phyloP scores from a whole-genome alignment of 2,797 vertebrate species.

The Esox masquinongy region DNA sequence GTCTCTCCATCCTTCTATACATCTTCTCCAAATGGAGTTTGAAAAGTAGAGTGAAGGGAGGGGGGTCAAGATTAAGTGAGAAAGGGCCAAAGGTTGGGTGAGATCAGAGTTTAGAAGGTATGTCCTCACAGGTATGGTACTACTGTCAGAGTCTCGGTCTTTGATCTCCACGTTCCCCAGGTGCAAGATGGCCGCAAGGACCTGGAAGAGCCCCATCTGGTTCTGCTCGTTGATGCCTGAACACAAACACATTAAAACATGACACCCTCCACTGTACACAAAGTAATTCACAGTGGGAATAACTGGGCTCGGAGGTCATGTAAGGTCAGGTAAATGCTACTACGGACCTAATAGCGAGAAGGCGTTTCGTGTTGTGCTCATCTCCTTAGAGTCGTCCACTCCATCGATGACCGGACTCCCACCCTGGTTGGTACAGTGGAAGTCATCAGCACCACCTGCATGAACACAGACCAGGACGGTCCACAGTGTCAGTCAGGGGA shows the following conservation, averaged over 20 bases:
- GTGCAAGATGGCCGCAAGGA: conserved; percentile 95
- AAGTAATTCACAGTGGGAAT: neutral
- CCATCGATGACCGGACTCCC: conserved; percentile 90
- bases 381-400: conserved; percentile 91
- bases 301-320: no score
- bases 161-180: conserved; percentile 93
- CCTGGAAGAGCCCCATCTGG: conserved; percentile 94
- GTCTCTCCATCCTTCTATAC: neutral
- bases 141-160: conserved; percentile 92
- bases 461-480: neutral
- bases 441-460: conserved; percentile 83
- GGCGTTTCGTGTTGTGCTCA: conserved; percentile 86
- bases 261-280: neutral
- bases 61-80: neutral
- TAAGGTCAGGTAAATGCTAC: no score
- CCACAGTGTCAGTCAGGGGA: neutral
- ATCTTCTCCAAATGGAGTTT: neutral
- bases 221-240: conserved; percentile 91
- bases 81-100: neutral
- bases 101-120: neutral
- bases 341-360: conserved; percentile 87
- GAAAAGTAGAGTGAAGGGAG: neutral
- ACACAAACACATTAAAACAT: conserved; percentile 31
- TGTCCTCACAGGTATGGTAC: conserved; percentile 84
- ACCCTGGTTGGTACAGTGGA: conserved; percentile 92